Evolutionary conservation across 2,113 vertebrate genomes (phyloP).

Genomic region (Prunella fulvescens): DNA sequence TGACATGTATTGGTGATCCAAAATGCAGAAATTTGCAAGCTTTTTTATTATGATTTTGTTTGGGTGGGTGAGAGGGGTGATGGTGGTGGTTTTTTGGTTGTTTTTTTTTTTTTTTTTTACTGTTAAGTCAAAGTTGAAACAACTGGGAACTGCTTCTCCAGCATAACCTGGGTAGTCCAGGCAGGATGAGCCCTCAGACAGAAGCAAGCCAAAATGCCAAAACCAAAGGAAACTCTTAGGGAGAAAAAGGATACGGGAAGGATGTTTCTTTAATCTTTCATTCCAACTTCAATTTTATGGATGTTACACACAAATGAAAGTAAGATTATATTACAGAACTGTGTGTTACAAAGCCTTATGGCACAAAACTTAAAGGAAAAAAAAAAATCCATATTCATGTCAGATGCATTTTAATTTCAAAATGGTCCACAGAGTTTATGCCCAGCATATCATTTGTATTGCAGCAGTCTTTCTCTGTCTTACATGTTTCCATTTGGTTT

Average conservation of each 20-base stretch:
- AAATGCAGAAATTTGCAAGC: neutral
- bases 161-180: neutral
- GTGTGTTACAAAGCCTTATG: neutral
- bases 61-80: rapidly evolving
- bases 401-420: neutral
- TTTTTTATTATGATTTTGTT: neutral
- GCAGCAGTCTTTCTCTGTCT: neutral
- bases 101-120: neutral
- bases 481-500: neutral
- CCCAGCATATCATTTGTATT: neutral
- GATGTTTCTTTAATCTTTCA: neutral
- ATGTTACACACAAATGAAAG: neutral
- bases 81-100: neutral
- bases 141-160: neutral
- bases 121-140: neutral
- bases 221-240: neutral
- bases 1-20: neutral
- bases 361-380: neutral
- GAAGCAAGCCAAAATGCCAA: neutral
- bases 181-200: neutral
- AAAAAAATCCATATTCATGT: neutral
- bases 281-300: neutral
- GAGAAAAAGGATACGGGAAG: neutral
- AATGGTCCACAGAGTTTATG: neutral
- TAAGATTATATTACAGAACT: neutral